Percentiles rank a stretch among this genome's conserved stretches.
These are phyloP conservation scores for Phataginus tetradactyla DNA, from an alignment of 2,797 vertebrate species.

Conservation along the genomic window DNA sequence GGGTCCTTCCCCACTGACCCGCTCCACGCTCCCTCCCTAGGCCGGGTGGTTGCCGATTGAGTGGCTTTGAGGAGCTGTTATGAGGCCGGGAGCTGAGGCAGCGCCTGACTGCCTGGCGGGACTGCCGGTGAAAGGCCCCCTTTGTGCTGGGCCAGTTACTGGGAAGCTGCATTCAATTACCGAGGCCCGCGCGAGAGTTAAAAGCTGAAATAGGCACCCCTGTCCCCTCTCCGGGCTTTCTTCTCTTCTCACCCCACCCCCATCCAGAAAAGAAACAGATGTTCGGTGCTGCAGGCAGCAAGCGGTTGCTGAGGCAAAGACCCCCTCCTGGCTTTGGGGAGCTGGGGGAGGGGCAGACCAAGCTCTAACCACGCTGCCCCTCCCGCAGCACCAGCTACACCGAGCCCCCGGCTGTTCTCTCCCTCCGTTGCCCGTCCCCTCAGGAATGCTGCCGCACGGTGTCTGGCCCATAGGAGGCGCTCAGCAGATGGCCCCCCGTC, in stretches of 20 bases:
- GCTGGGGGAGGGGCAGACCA: neutral
- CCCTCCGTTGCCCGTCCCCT: neutral
- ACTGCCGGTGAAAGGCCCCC: slow-evolving; percentile 81
- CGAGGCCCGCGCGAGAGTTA: slow-evolving; percentile 26
- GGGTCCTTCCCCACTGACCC: neutral
- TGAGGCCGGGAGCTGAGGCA: slow-evolving; percentile 79
- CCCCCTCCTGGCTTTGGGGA: neutral
- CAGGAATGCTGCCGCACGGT: neutral
- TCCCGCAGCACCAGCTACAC: accelerated
- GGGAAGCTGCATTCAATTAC: slow-evolving; percentile 87
- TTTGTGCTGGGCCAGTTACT: slow-evolving; percentile 77
- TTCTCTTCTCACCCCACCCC: slow-evolving; percentile 73
- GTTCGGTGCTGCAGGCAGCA: slow-evolving; percentile 43
- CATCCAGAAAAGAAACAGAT: slow-evolving; percentile 80
- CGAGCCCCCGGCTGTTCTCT: neutral
- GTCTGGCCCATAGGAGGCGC: neutral
- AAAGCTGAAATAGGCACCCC: slow-evolving; percentile 58
- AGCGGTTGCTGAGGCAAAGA: neutral
- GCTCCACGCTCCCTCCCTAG: neutral
- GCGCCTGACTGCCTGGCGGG: slow-evolving; percentile 67
- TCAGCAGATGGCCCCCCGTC: neutral
- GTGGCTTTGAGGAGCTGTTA: slow-evolving; percentile 84
- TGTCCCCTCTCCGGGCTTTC: neutral
- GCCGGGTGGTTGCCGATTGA: slow-evolving; percentile 62
- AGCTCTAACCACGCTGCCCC: neutral